Evolutionary conservation across 53 echinoderm and acorn worm species (phyloP), one percentile per base, ranked within the genome.

Genomic region (Actinopyga echinites): DNA sequence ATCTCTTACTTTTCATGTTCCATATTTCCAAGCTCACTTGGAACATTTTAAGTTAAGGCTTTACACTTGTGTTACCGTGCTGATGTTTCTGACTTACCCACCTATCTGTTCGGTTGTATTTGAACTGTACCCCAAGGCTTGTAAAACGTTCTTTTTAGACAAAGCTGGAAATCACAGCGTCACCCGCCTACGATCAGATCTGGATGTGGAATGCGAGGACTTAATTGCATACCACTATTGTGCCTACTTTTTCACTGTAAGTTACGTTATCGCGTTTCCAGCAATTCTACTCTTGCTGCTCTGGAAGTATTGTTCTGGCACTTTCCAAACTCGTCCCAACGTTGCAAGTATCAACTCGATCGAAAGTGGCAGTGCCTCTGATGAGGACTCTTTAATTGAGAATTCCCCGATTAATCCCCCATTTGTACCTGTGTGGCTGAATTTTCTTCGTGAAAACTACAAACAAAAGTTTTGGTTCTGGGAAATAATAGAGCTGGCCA

Each of bases 231-330:
- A 32, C 11, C 89, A 92, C 23, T 26, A 55, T 32, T 89, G 86
- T 30, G 89, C 92, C 30, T 64, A 86, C 58, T 54, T 57, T 13
- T 24, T 82, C 20, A 38, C 89, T 9, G 42, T 20, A 30, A 10
- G 30, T 40, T 92, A 92, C 75, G 86, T 92, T 4, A 54, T 92
- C 7, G 92, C 82, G 13, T 89, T 86, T 30, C 92, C 92, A 2
- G 33, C 83, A 13, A 61, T 40, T 6, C 29, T 92, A 52, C 80
- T 88, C 9, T 30, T 79, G 15, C 32, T 88, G 36, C 63, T 91
- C 26, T 82, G 85, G 65, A 71, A 0, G 9, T 65, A 12, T 17
- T 8, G 11, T 30, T 15, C 65, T 29, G 30, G 17, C 25, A 30
- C 20, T 29, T 15, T 29, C 65, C n/a, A n/a, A n/a, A n/a, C n/a